Evolutionary conservation across 1,140 invertebrate species (phyloP).

Genomic region (Penaeus indicus): DNA sequence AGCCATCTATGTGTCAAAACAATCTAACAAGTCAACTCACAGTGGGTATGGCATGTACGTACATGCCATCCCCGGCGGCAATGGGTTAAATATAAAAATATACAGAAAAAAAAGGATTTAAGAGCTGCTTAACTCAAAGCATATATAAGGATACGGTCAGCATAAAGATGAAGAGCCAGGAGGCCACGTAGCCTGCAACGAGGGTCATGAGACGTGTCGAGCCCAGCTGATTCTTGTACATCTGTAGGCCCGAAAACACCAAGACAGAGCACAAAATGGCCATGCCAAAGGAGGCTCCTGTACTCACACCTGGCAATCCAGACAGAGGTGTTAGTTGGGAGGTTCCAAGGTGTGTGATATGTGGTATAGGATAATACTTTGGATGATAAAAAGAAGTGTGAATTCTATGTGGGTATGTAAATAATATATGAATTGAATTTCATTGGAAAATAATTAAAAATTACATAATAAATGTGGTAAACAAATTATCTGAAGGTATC

Average conservation of each 20-base stretch:
- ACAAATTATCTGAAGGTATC: no score
- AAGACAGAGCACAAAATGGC: constrained; percentile 61
- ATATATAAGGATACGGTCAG: constrained; percentile 65
- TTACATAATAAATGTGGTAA: no score
- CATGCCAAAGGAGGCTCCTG: constrained; percentile 56
- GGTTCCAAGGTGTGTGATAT: no score
- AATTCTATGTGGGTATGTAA: no score
- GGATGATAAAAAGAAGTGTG: no score
- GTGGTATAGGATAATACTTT: no score
- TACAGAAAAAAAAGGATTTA: neutral
- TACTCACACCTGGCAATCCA: constrained; percentile 51
- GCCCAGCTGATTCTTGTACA: constrained; percentile 62
- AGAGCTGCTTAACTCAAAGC: neutral
- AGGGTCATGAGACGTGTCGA: constrained; percentile 64
- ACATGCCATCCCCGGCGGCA: neutral
- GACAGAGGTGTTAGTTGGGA: no score
- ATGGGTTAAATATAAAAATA: neutral
- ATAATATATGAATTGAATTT: no score
- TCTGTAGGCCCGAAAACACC: constrained; percentile 63
- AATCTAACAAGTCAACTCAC: no score
- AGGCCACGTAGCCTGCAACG: constrained; percentile 64
- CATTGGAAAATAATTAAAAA: no score
- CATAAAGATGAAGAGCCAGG: constrained; percentile 66
- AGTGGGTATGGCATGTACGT: no score
- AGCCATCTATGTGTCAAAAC: no score